Evolutionary conservation across 2,113 vertebrate species (phyloP).

Genomic region (Lonchura striata): DNA sequence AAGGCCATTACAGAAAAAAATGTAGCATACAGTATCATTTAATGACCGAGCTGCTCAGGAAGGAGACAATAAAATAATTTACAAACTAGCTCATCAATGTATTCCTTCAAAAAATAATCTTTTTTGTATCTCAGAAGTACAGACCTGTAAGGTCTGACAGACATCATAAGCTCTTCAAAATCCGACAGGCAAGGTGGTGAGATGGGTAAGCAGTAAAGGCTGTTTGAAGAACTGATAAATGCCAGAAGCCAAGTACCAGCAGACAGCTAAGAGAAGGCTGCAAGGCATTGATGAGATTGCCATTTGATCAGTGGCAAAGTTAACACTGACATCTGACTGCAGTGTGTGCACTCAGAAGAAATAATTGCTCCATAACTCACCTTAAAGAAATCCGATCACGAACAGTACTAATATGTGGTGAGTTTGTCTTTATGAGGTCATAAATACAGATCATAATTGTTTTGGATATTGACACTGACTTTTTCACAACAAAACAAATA

Average conservation of each 20-base stretch:
- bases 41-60: neutral
- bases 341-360: neutral
- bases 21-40: neutral
- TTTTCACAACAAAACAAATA: neutral
- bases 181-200: neutral
- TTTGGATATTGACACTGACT: neutral
- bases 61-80: neutral
- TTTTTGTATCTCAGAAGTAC: neutral
- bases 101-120: neutral
- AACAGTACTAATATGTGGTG: neutral
- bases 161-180: neutral
- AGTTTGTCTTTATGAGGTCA: conserved; percentile 43
- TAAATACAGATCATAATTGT: conserved; percentile 35
- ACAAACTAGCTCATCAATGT: neutral
- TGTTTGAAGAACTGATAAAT: conserved; percentile 15
- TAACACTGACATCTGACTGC: neutral
- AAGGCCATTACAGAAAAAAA: neutral
- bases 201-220: neutral
- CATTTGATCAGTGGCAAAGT: conserved; percentile 30
- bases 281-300: conserved; percentile 5
- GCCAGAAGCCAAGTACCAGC: neutral
- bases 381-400: neutral
- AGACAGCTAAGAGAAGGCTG: conserved; percentile 23
- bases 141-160: neutral
- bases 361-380: conserved; percentile 19